Base-by-base conservation (phyloP, 2,113 vertebrate species). In the Platysternon megacephalum region DNA sequence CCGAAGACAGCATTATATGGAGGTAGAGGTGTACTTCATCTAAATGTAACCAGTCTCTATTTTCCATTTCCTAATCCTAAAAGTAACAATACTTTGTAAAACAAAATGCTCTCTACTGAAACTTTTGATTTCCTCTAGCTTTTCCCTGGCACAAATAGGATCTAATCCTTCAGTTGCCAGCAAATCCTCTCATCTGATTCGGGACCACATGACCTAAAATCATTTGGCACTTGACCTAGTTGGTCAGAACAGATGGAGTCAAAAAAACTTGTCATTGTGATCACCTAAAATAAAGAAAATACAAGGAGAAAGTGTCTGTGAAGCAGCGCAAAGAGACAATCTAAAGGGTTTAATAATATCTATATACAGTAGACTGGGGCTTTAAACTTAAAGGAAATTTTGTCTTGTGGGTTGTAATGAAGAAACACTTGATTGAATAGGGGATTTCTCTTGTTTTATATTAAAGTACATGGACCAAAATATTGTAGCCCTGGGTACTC, bases 321-420 rank as follows among this genome's bases (percentile, higher is more conserved):
- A 0, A 24, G 29, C 68, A 82, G 55, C 51, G 89, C 55, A 95
- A 79, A 93, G 80, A 80, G 35, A 80, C 0, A 0, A 90, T 80
- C 79, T 72, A 90, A 94, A 49, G 87, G 44, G 17, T 84, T 95
- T 96, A 95, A 79, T 46, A 93, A 95, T 95, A 89, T 88, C 80
- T 91, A 14, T 84, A 90, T 68, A 91, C 35, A 85, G 80, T 32
- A 91, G 88, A 94, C 4, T 35, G 86, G 65, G 90, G 78, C 55
- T 92, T 93, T 95, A 55, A 42, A 42, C 11, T 82, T 55, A 19
- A 82, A 53, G 83, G 94, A 93, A 97, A 92, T 9, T 6, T 19
- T 88, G 17, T 86, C 93, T 14, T 22, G 84, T 56, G 16, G 14
- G 78, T 1, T 92, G 78, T 14, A 87, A 61, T 21, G 44, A 46